phyloP scores from a whole-genome alignment of 2,797 vertebrate genomes.

The Chelidonichthys spinosus region DNA sequence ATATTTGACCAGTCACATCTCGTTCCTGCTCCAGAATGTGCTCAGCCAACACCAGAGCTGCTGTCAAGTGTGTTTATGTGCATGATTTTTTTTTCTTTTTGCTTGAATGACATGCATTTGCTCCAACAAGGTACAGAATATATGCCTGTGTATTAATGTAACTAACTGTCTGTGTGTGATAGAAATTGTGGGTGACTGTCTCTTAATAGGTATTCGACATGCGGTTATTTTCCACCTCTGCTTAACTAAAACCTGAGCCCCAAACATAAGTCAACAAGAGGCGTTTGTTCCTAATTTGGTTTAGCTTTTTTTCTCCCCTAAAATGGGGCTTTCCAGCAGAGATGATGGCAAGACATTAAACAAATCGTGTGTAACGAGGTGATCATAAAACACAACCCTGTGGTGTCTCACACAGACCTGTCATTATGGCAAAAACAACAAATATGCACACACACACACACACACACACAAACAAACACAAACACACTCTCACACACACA shows the following conservation, averaged over 20 bases:
- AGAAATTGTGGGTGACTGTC: constrained; percentile 10
- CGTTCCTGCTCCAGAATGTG: constrained; percentile 64
- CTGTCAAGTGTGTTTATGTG: constrained; percentile 40
- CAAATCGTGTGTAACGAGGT: constrained; percentile 79
- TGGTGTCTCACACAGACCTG: constrained; percentile 82
- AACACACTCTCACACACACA: constrained; percentile 34
- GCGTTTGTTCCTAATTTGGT: constrained; percentile 80
- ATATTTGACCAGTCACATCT: constrained; percentile 82
- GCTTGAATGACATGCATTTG: constrained; percentile 27
- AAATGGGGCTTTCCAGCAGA: constrained; percentile 84
- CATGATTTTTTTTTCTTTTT: constrained; percentile 28
- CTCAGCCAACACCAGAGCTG: constrained; percentile 47
- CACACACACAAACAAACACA: constrained; percentile 25
- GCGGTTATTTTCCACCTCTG: constrained; percentile 51
- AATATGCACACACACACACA: constrained; percentile 52
- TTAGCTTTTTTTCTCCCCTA: constrained; percentile 54
- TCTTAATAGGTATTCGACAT: constrained; percentile 29
- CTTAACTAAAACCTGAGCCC: constrained; percentile 56
- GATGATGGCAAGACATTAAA: constrained; percentile 88
- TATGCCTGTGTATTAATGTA: constrained; percentile 9
- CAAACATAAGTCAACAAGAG: constrained; percentile 73
- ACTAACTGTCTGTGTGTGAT: constrained; percentile 23
- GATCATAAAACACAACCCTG: constrained; percentile 83
- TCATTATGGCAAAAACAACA: constrained; percentile 80
- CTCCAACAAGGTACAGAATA: not conserved